phyloP scores from a whole-genome alignment of 2,888 invertebrate genomes.

The Coremacera marginata region DNA sequence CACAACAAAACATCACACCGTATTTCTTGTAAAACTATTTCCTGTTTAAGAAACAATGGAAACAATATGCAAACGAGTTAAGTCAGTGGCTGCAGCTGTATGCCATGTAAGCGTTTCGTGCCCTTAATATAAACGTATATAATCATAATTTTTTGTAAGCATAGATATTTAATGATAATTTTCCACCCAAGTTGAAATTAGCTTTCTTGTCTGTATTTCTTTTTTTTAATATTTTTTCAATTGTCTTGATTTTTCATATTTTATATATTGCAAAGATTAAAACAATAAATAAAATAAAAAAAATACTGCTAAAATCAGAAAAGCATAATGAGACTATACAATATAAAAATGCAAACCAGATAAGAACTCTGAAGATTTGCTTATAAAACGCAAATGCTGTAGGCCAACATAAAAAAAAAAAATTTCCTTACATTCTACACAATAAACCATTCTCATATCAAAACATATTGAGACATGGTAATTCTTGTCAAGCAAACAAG shows the following conservation, averaged over 20 bases:
- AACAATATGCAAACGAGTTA: slow-evolving; percentile 7
- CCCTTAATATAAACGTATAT: slow-evolving; percentile 36
- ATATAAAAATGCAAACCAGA: too few species aligned
- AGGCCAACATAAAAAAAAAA: too few species aligned
- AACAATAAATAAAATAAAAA: background rate
- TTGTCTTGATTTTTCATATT: slow-evolving; percentile 16
- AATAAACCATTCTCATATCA: too few species aligned
- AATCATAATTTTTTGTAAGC: slow-evolving; percentile 26
- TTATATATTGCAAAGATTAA: background rate
- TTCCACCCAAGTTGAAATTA: slow-evolving; percentile 16
- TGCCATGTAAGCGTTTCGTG: slow-evolving; percentile 35
- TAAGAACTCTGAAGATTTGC: too few species aligned
- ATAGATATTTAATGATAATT: slow-evolving; percentile 21
- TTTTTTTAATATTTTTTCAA: slow-evolving; percentile 28
- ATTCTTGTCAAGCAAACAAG: too few species aligned
- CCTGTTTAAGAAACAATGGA: slow-evolving; percentile 1
- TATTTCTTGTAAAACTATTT: slow-evolving; percentile 84
- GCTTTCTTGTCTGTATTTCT: background rate
- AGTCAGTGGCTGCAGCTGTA: slow-evolving; percentile 38
- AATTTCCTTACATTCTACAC: too few species aligned
- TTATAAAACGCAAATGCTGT: too few species aligned
- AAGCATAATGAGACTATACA: background rate
- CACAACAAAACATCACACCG: slow-evolving; percentile 92
- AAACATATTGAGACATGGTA: too few species aligned
- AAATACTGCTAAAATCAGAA: background rate